Conservation (phyloP, 2,113 vertebrate genomes). For the Leptodactylus fuscus region DNA sequence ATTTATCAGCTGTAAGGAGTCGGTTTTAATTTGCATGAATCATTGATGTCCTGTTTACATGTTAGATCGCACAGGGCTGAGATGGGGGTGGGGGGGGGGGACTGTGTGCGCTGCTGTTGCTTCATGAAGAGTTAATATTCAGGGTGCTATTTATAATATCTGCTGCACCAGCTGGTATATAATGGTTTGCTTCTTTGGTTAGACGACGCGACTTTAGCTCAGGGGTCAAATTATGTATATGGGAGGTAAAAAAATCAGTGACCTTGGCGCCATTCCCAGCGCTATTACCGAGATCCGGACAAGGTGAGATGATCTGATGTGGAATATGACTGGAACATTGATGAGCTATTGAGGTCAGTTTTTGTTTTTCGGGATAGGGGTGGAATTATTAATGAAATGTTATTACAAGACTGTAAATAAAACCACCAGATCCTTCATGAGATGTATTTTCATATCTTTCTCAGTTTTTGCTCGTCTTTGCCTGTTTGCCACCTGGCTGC, state of each 20-base stretch:
- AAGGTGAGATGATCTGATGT: neutral
- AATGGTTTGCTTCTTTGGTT: neutral
- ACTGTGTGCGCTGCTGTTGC: neutral
- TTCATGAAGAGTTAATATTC: neutral
- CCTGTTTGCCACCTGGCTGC: too few species aligned
- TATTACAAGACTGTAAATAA: too few species aligned
- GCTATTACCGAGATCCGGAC: neutral
- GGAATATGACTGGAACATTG: neutral
- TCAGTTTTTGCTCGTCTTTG: too few species aligned
- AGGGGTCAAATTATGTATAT: neutral
- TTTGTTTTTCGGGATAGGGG: too few species aligned
- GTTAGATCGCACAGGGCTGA: neutral
- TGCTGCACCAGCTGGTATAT: neutral
- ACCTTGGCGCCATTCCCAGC: neutral
- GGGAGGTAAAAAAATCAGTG: neutral
- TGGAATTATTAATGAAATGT: too few species aligned
- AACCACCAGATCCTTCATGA: too few species aligned
- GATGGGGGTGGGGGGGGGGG: too few species aligned
- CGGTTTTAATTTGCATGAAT: conserved; percentile 41
- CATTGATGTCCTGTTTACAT: conserved; percentile 49
- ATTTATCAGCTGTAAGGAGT: conserved; percentile 28
- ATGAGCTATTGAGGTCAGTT: neutral
- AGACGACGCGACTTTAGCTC: neutral
- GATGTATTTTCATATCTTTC: too few species aligned
- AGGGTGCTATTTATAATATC: neutral